A percentile compares a stretch with the other conserved stretches of the same genome.
Evolutionary conservation across 2,888 invertebrate genomes (phyloP).

Genomic region (Herminia tarsipennalis): DNA sequence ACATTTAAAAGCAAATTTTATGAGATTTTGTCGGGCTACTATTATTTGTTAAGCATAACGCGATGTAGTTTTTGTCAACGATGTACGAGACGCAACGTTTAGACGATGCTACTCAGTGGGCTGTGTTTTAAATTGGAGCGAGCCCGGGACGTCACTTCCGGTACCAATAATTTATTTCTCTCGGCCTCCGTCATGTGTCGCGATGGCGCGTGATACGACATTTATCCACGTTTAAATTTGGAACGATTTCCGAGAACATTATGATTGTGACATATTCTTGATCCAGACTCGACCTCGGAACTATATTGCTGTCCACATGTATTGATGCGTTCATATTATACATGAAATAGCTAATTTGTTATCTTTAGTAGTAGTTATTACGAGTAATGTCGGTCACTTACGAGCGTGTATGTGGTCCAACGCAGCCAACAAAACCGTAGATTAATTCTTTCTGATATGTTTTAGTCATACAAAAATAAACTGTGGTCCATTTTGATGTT

Average conservation of each 20-base stretch:
- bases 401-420: too few relatives aligned
- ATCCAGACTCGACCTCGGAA: slow-evolving; percentile 44
- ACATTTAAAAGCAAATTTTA: slow-evolving; percentile 53
- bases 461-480: too few relatives aligned
- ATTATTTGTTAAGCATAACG: slow-evolving; percentile 37
- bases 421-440: too few relatives aligned
- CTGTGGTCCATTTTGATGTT: too few relatives aligned
- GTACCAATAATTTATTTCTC: slow-evolving; percentile 82
- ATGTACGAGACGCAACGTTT: slow-evolving; percentile 32
- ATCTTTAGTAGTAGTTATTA: slow-evolving; percentile 2
- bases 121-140: slow-evolving; percentile 80
- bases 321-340: slow-evolving; percentile 29
- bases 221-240: slow-evolving; percentile 77
- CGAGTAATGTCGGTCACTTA: background rate
- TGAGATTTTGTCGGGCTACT: slow-evolving; percentile 38
- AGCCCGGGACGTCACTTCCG: slow-evolving; percentile 82
- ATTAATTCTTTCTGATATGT: too few relatives aligned
- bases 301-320: slow-evolving; percentile 23
- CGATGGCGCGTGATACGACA: slow-evolving; percentile 78
- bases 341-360: slow-evolving; percentile 7
- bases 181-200: slow-evolving; percentile 78
- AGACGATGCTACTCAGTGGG: slow-evolving; percentile 56
- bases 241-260: slow-evolving; percentile 75
- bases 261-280: slow-evolving; percentile 69
- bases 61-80: slow-evolving; percentile 42